phyloP scores from a whole-genome alignment of 2,113 vertebrate species.

The Ammodytes marinus region DNA sequence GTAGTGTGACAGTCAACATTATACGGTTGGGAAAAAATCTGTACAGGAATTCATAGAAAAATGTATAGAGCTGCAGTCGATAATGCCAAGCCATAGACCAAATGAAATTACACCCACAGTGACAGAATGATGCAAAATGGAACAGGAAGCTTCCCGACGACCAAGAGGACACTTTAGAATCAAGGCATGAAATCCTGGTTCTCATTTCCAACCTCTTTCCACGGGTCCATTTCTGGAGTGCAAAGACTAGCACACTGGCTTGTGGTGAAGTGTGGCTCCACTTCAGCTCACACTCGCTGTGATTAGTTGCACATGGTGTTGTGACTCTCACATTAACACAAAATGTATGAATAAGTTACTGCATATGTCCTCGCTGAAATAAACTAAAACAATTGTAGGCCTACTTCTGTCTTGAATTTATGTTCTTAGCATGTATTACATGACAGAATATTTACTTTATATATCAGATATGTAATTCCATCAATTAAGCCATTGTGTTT shows the following conservation, averaged over 20 bases:
- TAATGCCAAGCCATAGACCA: not conserved
- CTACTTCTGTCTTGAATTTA: not conserved
- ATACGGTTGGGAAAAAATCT: not conserved
- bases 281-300: not conserved
- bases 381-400: not conserved
- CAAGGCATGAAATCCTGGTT: not conserved
- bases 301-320: not conserved
- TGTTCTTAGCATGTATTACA: too few species aligned
- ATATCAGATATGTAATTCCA: too few species aligned
- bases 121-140: not conserved
- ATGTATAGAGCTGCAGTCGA: not conserved
- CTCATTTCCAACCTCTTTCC: not conserved
- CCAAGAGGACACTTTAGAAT: slow-evolving; percentile 4
- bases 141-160: not conserved
- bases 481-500: too few species aligned
- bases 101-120: not conserved
- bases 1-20: not conserved
- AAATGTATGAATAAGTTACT: not conserved
- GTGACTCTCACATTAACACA: not conserved
- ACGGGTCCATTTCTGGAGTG: not conserved
- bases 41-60: not conserved
- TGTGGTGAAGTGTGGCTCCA: not conserved
- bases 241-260: not conserved
- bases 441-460: too few species aligned
- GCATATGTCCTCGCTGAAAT: not conserved